Evolutionary conservation across 2,113 vertebrate genomes (phyloP).

Genomic region (Nipponia nippon): DNA sequence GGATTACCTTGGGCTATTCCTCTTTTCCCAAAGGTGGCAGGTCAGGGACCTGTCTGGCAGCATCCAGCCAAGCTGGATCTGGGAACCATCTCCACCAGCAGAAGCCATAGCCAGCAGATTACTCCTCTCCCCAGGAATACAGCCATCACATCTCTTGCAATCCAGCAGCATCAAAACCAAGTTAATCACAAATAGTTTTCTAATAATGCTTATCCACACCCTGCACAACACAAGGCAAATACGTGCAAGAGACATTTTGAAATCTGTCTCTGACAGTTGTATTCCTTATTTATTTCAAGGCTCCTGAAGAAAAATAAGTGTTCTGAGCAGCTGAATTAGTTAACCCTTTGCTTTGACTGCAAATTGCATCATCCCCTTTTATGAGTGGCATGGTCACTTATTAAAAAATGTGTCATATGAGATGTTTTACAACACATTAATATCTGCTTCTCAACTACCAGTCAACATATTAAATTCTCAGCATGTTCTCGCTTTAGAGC

Average conservation of each 20-base stretch:
- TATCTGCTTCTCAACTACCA: not conserved
- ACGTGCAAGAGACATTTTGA: not conserved
- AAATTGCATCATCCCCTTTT: not conserved
- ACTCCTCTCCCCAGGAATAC: not conserved
- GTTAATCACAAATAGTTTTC: not conserved
- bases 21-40: not conserved
- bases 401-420: not conserved
- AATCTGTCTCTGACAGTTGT: not conserved
- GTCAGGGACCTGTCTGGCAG: not conserved
- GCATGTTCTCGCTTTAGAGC: constrained; percentile 6
- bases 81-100: not conserved
- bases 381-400: not conserved
- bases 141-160: not conserved
- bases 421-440: constrained; percentile 4
- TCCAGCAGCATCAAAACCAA: not conserved
- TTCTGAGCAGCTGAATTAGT: not conserved
- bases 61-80: not conserved
- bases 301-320: not conserved
- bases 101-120: not conserved
- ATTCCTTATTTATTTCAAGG: not conserved
- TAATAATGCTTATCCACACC: not conserved
- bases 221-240: rapidly evolving
- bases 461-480: constrained; percentile 53
- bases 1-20: not conserved
- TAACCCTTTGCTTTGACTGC: not conserved